A percentile compares a stretch with the other conserved stretches of the same genome.
These are phyloP conservation scores for Pseudomyrmex gracilis DNA, from an alignment of 1,140 invertebrate species.

Conservation along the genomic window DNA sequence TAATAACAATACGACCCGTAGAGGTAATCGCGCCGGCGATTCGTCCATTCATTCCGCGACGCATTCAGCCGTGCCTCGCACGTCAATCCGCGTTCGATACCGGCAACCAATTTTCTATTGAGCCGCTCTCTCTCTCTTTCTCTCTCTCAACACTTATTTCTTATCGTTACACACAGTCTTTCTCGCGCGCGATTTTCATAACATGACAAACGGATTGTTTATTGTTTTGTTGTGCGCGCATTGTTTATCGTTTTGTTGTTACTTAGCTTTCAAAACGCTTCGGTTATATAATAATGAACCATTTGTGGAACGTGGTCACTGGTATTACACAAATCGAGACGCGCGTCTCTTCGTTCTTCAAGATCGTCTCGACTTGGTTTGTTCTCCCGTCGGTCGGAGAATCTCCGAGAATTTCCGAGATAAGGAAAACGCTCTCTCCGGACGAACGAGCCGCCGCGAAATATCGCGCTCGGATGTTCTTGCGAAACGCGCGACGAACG, in stretches of 20 bases:
- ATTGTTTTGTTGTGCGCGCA: background rate
- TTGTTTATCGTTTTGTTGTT: background rate
- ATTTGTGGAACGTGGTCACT: too few relatives aligned
- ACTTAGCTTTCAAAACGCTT: background rate
- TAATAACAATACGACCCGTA: constrained; percentile 46
- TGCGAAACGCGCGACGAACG: constrained; percentile 74
- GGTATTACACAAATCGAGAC: background rate
- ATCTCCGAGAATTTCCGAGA: background rate
- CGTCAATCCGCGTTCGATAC: constrained; percentile 59
- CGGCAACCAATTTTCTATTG: constrained; percentile 41
- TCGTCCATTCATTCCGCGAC: constrained; percentile 43
- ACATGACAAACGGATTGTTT: background rate
- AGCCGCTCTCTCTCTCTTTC: too few relatives aligned
- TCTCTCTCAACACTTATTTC: background rate
- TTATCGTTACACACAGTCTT: constrained; percentile 2
- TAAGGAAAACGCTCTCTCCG: background rate
- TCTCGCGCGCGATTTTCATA: background rate
- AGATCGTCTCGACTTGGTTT: background rate
- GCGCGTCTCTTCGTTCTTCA: background rate
- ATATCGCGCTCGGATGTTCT: constrained; percentile 57
- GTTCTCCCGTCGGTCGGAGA: background rate
- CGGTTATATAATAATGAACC: too few relatives aligned
- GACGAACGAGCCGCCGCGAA: background rate
- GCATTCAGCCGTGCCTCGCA: constrained; percentile 57
- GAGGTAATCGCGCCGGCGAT: constrained; percentile 36